Percentiles rank a stretch among this genome's conserved stretches.
phyloP scores from a whole-genome alignment of 2,888 invertebrate species.

The Drosophila incognita region DNA sequence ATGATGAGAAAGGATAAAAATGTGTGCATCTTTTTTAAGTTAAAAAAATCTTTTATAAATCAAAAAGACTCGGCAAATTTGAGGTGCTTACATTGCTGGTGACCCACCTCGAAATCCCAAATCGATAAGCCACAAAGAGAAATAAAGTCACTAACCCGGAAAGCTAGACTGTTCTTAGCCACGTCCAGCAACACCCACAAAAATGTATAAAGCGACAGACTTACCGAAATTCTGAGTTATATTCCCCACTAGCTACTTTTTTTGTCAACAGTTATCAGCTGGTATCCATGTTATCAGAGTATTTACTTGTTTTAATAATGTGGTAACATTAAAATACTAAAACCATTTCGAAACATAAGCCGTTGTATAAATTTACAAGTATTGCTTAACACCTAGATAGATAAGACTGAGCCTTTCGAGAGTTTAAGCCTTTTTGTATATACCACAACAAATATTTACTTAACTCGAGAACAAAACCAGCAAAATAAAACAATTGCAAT shows the following conservation, averaged over 20 bases:
- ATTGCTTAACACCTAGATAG: not conserved
- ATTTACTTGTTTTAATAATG: not conserved
- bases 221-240: not conserved
- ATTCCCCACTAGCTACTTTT: not conserved
- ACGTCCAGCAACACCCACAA: not conserved
- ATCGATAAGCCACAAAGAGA: not conserved
- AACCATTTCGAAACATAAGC: not conserved
- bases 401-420: not conserved
- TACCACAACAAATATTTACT: not conserved
- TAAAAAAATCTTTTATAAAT: not conserved
- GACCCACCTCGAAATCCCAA: not conserved
- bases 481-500: slow-evolving; percentile 22
- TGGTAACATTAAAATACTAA: not conserved
- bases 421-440: not conserved
- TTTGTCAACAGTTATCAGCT: not conserved
- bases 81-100: not conserved
- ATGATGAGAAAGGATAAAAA: not conserved
- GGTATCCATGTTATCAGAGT: not conserved
- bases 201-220: not conserved
- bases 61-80: not conserved
- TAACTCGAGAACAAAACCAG: not conserved
- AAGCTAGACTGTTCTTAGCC: not conserved
- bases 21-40: not conserved
- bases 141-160: not conserved
- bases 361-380: not conserved